phyloP scores from a whole-genome alignment of 2,888 invertebrate genomes.

The Proisotoma minuta region DNA sequence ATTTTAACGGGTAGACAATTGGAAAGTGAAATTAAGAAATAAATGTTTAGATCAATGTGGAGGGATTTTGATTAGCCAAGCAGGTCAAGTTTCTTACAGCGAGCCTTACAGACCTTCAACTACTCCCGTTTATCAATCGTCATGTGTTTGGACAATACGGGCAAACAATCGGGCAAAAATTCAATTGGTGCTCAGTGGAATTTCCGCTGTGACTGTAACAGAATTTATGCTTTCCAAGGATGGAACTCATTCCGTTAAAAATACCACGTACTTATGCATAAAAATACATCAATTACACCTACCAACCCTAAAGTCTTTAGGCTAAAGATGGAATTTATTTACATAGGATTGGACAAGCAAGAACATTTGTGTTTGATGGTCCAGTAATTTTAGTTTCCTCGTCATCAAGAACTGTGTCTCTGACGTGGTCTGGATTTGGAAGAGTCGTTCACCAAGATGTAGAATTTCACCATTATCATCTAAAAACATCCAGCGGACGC shows the following conservation, averaged over 20 bases:
- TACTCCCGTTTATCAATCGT: not conserved
- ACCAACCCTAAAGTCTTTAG: no score
- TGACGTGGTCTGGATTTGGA: not conserved
- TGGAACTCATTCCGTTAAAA: not conserved
- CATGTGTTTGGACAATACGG: slow-evolving; percentile 6
- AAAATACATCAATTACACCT: no score
- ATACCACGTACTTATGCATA: slow-evolving; percentile 1
- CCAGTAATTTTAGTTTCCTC: not conserved
- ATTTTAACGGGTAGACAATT: not conserved
- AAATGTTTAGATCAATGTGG: not conserved
- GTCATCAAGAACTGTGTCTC: not conserved
- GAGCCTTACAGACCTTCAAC: not conserved
- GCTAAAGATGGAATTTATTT: no score
- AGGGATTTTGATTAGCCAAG: not conserved
- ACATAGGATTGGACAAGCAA: not conserved
- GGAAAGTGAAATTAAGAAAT: not conserved
- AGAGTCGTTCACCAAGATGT: not conserved
- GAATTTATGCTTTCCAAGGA: not conserved
- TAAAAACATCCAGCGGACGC: not conserved
- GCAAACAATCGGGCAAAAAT: slow-evolving; percentile 3
- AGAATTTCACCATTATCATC: not conserved
- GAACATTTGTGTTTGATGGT: not conserved
- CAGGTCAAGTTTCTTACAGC: not conserved
- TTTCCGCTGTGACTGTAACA: not conserved
- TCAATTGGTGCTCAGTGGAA: not conserved